phyloP scores from a whole-genome alignment of 2,888 invertebrate species.

The Celastrina argiolus region DNA sequence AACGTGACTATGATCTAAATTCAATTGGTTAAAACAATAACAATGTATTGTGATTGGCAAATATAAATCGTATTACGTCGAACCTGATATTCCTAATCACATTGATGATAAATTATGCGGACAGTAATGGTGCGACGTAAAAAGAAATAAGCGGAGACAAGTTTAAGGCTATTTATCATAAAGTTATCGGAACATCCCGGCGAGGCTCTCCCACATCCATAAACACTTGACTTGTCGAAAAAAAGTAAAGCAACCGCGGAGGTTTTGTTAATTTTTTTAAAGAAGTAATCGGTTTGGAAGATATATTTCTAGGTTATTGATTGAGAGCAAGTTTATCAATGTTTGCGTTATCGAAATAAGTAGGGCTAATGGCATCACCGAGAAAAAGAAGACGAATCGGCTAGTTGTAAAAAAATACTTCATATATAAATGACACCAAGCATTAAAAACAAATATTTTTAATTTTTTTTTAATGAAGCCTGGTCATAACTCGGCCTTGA shows the following conservation, averaged over 20 bases:
- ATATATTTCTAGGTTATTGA: background rate
- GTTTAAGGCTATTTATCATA: conserved; percentile 73
- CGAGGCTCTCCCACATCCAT: conserved; percentile 60
- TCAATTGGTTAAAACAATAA: background rate
- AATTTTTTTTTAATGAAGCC: no score
- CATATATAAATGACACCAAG: no score
- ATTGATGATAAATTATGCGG: conserved; percentile 29
- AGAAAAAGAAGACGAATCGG: no score
- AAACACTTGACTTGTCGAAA: conserved; percentile 55
- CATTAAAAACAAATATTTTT: no score
- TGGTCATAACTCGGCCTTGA: no score
- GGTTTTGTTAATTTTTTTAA: conserved; percentile 63
- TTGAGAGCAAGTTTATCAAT: background rate
- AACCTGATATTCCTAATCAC: conserved; percentile 34
- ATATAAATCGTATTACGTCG: conserved; percentile 12
- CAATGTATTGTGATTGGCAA: conserved; percentile 8
- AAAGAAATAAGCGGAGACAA: conserved; percentile 49
- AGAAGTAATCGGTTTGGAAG: conserved; percentile 36
- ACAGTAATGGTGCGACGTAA: conserved; percentile 34
- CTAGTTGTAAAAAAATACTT: no score
- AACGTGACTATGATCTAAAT: background rate
- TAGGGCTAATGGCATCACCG: background rate
- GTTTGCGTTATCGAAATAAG: background rate
- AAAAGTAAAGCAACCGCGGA: conserved; percentile 37
- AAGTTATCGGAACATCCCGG: conserved; percentile 68